Evolutionary conservation across 1,140 invertebrate genomes (phyloP), one percentile per base, ranked within the genome.

Genomic region (Dendroctonus valens): DNA sequence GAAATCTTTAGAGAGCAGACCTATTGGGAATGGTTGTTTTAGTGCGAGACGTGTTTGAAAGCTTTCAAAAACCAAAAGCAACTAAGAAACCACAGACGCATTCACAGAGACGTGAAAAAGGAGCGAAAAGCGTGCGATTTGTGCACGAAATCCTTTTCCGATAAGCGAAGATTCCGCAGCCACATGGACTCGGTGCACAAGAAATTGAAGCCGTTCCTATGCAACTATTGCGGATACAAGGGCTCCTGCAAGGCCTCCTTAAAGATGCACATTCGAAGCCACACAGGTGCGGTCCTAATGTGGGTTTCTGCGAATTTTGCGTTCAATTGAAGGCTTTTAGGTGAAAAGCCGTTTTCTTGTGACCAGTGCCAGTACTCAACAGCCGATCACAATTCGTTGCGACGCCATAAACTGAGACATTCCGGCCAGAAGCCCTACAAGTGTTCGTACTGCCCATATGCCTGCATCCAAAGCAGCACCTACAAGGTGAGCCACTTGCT

Each of bases 341-440:
- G 88, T 72, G 89, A 90, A 69, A 93, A 93, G 74, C 91, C 91
- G 0, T 95, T 92, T 76, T 80, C 84, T 26, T 96, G 94, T 75
- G 83, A 87, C 40, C 78, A 82, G 42, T 96, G 94, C 78, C 79
- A 82, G 7, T 95, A 93, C 77, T 80, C 83, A 5, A 87, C 90
- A 5, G 84, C 87, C 1, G 91, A 94, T 75, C 91, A 93, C 77
- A 94, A 93, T 75, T 89, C 91, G 1, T 80, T 94, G 54, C 79
- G 91, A 41, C 83, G 91, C 3, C 93, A 94, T 78, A 86, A 87
- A 65, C 88, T 89, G 79, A 80, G 86, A 15, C 93, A 95, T 76
- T 86, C 86, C 40, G 87, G 89, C 37, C 83, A 88, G 44, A 87
- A 86, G 66, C 84, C 87, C 0, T 91, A 91, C 74, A 83, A 85